These are phyloP conservation scores for Siderastrea siderea DNA, from an alignment of 92 coral and sea anemone genomes.

Conservation along the genomic window DNA sequence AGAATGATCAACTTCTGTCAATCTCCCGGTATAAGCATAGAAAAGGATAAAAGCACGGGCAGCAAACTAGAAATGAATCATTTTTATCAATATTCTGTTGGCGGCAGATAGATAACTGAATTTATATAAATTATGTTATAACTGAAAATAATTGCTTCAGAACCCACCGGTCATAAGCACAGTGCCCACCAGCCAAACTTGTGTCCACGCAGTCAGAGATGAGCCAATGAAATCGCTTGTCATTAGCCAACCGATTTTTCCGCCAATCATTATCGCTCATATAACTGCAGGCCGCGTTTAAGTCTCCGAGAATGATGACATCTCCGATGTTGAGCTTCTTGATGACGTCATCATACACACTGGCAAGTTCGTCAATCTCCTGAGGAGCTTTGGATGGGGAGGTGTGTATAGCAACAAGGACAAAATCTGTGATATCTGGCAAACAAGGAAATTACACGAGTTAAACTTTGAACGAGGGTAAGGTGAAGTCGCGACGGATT, in stretches of 20 bases:
- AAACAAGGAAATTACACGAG: not conserved
- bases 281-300: conserved; percentile 93
- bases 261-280: conserved; percentile 87
- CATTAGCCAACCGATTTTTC: conserved; percentile 80
- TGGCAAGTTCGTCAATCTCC: conserved; percentile 86
- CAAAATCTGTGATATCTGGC: conserved; percentile 77
- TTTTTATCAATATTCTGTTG: not conserved
- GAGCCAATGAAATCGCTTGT: conserved; percentile 94
- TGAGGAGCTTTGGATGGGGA: conserved; percentile 83
- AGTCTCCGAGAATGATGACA: conserved; percentile 93
- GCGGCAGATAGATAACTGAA: not conserved
- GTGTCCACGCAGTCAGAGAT: conserved; percentile 93
- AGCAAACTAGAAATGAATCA: no score
- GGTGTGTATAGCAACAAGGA: conserved; percentile 91
- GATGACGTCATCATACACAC: conserved; percentile 92
- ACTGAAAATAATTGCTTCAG: no score
- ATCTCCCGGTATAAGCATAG: no score
- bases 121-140: no score
- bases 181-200: conserved; percentile 79
- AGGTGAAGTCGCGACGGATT: no score
- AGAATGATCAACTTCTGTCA: no score
- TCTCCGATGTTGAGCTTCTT: conserved; percentile 77
- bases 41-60: no score
- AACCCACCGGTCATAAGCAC: conserved; percentile 95
- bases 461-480: not conserved